Evolutionary conservation across 2,888 invertebrate species (phyloP).

Genomic region (Diplazon laetatorius): DNA sequence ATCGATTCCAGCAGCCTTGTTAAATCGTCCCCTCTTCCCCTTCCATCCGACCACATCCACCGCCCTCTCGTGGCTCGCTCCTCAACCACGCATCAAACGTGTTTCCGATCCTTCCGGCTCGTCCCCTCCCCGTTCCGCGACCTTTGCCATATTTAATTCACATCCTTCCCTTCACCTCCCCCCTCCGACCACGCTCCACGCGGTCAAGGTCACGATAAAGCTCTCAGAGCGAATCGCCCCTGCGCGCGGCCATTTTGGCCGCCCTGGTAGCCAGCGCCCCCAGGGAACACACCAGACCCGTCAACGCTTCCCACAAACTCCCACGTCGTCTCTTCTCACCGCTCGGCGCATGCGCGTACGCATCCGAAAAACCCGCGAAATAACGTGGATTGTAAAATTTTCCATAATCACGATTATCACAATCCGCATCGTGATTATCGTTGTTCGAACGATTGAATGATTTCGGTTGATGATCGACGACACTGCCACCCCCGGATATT

Average conservation of each 20-base stretch:
- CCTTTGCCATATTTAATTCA: not conserved
- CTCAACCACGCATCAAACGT: not conserved
- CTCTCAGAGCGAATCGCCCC: slow-evolving; percentile 76
- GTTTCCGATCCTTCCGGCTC: not conserved
- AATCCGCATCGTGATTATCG: slow-evolving; percentile 31
- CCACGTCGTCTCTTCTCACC: slow-evolving; percentile 73
- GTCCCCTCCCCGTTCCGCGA: not conserved
- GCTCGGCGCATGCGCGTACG: slow-evolving; percentile 29
- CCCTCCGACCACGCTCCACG: slow-evolving; percentile 36
- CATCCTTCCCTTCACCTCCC: slow-evolving; percentile 26
- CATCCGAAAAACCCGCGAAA: slow-evolving; percentile 47
- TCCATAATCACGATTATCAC: slow-evolving; percentile 14
- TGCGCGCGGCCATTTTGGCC: slow-evolving; percentile 79
- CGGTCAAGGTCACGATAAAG: too few relatives aligned
- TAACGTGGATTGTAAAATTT: slow-evolving; percentile 41
- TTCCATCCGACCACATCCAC: too few relatives aligned
- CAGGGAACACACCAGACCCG: slow-evolving; percentile 82
- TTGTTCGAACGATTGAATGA: slow-evolving; percentile 40
- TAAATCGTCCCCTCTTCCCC: not conserved
- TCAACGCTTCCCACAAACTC: slow-evolving; percentile 82
- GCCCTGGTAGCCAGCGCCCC: slow-evolving; percentile 82
- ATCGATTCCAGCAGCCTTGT: not conserved
- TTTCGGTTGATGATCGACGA: slow-evolving; percentile 63
- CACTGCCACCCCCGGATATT: slow-evolving; percentile 42
- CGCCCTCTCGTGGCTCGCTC: not conserved